phyloP scores from a whole-genome alignment of 1,140 invertebrate species.

The Bombus breviceps region DNA sequence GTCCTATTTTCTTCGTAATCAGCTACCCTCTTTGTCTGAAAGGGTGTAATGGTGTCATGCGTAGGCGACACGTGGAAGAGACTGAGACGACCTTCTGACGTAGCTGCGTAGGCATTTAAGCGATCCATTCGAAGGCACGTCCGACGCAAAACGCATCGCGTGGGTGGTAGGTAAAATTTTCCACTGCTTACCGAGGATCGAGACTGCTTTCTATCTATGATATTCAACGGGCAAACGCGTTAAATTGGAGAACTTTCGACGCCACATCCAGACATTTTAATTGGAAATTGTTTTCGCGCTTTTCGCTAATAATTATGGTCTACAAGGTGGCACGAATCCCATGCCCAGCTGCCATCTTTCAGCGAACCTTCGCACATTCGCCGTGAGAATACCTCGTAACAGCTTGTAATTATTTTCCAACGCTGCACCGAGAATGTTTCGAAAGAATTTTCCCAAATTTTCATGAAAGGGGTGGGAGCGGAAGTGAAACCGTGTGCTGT shows the following conservation, averaged over 20 bases:
- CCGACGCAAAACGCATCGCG: slow-evolving; percentile 2
- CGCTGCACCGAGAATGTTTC: too few species aligned
- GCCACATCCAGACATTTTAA: slow-evolving; percentile 39
- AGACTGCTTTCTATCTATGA: background rate
- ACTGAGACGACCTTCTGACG: slow-evolving; percentile 43
- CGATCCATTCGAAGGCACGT: background rate
- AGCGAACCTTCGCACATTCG: too few species aligned
- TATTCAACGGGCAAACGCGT: slow-evolving; percentile 20
- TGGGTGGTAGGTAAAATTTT: slow-evolving; percentile 2
- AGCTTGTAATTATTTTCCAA: slow-evolving; percentile 16
- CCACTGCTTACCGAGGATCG: too few species aligned
- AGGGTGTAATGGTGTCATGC: slow-evolving; percentile 12
- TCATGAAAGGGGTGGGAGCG: background rate
- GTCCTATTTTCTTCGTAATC: slow-evolving; percentile 17
- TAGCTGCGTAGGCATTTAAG: slow-evolving; percentile 48
- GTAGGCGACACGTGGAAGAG: slow-evolving; percentile 48
- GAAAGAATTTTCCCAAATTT: background rate
- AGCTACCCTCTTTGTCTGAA: background rate
- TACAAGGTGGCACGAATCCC: background rate
- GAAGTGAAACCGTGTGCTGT: background rate
- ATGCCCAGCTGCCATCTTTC: too few species aligned
- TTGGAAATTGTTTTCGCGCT: slow-evolving; percentile 47
- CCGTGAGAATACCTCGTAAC: background rate
- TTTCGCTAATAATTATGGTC: slow-evolving; percentile 35
- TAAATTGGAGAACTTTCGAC: slow-evolving; percentile 48